Percentiles rank a stretch among this genome's conserved stretches.
phyloP scores from a whole-genome alignment of 2,113 vertebrate genomes.

The Notechis scutatus region DNA sequence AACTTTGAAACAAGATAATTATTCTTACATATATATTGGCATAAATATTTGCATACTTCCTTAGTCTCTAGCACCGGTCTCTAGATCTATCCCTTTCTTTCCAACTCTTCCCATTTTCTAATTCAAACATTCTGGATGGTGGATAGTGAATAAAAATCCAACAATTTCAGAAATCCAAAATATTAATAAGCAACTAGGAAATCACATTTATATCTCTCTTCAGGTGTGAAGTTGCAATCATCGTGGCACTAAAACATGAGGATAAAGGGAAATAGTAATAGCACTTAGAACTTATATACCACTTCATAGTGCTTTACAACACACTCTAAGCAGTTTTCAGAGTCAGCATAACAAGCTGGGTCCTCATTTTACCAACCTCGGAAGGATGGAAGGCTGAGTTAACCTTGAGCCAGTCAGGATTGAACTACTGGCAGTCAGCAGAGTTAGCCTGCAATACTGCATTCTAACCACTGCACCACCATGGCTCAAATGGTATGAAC shows the following conservation, averaged over 20 bases:
- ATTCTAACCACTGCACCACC: not conserved
- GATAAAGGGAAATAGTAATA: too few relatives aligned
- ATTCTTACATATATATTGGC: too few relatives aligned
- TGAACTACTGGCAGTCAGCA: too few relatives aligned
- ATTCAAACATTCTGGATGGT: not conserved
- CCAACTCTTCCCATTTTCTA: not conserved
- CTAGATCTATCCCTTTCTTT: not conserved
- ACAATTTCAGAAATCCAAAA: not conserved
- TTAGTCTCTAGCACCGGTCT: not conserved
- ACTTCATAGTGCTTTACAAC: too few relatives aligned
- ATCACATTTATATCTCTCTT: not conserved
- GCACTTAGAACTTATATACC: too few relatives aligned
- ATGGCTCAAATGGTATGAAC: not conserved
- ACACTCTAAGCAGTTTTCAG: too few relatives aligned
- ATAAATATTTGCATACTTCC: too few relatives aligned
- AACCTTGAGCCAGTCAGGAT: too few relatives aligned
- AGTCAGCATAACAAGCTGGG: too few relatives aligned
- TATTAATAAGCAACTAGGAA: not conserved
- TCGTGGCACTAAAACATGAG: not conserved
- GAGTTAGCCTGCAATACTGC: too few relatives aligned
- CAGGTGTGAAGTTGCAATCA: not conserved
- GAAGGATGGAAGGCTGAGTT: too few relatives aligned
- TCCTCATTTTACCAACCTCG: too few relatives aligned
- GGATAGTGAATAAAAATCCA: not conserved
- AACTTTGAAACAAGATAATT: not conserved